These are phyloP conservation scores for Tympanoctomys barrerae DNA, from an alignment of 2,797 vertebrate genomes.

Conservation along the genomic window DNA sequence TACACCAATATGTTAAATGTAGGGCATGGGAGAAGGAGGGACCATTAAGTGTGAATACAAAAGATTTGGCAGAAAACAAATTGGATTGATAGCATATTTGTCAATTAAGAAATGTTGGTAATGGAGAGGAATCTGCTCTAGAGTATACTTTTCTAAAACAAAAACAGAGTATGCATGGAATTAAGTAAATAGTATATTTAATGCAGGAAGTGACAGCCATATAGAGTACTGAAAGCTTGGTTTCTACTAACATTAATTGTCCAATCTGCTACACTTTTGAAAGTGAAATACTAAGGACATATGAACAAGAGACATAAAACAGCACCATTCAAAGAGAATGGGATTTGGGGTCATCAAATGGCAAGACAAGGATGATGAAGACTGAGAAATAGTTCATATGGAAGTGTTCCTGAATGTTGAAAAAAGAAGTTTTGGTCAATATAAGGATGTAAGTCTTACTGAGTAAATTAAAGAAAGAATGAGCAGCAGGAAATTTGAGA, in stretches of 20 bases:
- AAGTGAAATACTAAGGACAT: neutral
- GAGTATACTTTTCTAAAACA: neutral
- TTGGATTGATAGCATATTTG: neutral
- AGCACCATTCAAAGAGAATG: neutral
- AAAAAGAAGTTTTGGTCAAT: neutral
- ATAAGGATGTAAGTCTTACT: neutral
- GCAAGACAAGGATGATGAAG: neutral
- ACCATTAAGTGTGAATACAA: neutral
- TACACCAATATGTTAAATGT: neutral
- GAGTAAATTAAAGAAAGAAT: neutral
- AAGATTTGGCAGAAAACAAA: neutral
- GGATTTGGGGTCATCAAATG: neutral
- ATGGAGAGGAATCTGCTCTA: neutral
- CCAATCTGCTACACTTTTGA: neutral
- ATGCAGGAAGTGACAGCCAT: neutral
- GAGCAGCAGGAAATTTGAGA: neutral
- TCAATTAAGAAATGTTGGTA: neutral
- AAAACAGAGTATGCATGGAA: neutral
- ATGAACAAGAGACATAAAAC: neutral
- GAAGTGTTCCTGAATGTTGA: neutral
- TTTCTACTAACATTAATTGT: neutral
- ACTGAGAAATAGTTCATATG: neutral
- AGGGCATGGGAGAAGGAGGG: neutral
- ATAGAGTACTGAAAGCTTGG: neutral
- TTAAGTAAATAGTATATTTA: neutral